Conservation (phyloP, 2,888 invertebrate species). For the Diaprepes abbreviatus region DNA sequence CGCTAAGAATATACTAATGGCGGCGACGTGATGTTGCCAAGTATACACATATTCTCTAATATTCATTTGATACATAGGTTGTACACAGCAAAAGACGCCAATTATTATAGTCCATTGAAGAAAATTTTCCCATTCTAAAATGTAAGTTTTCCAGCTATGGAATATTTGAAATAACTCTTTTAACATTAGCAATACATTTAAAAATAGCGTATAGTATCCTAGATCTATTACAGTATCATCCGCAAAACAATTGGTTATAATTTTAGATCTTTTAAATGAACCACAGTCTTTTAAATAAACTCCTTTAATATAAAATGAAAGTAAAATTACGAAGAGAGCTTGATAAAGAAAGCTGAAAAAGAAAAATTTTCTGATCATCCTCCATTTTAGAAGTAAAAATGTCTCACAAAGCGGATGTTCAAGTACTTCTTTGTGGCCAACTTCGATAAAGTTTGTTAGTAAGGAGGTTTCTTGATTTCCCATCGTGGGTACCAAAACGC, state of each 20-base stretch:
- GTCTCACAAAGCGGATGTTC: conserved; percentile 90
- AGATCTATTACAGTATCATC: conserved; percentile 55
- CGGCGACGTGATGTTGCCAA: conserved; percentile 87
- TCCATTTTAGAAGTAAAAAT: conserved; percentile 87
- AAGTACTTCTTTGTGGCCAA: conserved; percentile 82
- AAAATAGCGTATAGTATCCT: conserved; percentile 74
- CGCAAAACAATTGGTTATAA: conserved; percentile 56
- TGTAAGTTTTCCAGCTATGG: conserved; percentile 79
- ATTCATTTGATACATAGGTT: conserved; percentile 60
- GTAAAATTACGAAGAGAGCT: conserved; percentile 80
- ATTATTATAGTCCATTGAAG: conserved; percentile 84
- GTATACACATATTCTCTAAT: conserved; percentile 63
- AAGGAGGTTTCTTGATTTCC: conserved; percentile 81
- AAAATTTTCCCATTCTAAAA: conserved; percentile 88
- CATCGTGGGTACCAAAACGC: conserved; percentile 74
- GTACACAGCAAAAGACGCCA: conserved; percentile 78
- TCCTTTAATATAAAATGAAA: conserved; percentile 80
- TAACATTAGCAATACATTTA: conserved; percentile 75
- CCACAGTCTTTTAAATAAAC: conserved; percentile 71
- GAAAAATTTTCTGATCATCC: conserved; percentile 85
- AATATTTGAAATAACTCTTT: conserved; percentile 87
- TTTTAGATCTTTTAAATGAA: conserved; percentile 45
- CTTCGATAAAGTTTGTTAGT: conserved; percentile 81
- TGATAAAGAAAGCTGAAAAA: conserved; percentile 84
- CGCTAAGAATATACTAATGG: conserved; percentile 82